phyloP scores from a whole-genome alignment of 2,888 invertebrate species.

The Sesia bembeciformis region DNA sequence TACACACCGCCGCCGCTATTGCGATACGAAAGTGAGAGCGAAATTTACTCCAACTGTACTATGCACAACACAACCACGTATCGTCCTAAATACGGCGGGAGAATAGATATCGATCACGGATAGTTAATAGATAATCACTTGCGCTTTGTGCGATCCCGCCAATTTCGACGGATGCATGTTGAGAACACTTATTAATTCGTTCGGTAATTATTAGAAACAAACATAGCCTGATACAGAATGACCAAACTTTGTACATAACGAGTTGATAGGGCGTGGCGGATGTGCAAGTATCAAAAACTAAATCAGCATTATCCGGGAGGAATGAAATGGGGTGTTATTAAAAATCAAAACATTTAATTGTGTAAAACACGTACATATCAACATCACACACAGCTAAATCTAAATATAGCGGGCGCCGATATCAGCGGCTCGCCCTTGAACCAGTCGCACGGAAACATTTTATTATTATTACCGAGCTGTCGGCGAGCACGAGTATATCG shows the following conservation, averaged over 20 bases:
- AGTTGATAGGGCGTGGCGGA: too few species aligned
- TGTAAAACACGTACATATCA: constrained; percentile 41
- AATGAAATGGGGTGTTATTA: not conserved
- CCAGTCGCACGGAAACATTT: constrained; percentile 75
- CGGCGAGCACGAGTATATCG: constrained; percentile 72
- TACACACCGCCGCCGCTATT: constrained; percentile 53
- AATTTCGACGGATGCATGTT: too few species aligned
- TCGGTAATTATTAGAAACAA: too few species aligned
- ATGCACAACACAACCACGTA: constrained; percentile 43
- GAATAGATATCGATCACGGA: constrained; percentile 41
- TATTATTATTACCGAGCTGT: constrained; percentile 74
- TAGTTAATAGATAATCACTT: not conserved
- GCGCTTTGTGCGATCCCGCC: not conserved
- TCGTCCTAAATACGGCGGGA: constrained; percentile 47
- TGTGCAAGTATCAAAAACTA: too few species aligned
- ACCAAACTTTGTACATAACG: too few species aligned
- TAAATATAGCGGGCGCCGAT: constrained; percentile 74
- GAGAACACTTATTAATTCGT: too few species aligned
- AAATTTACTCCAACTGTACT: constrained; percentile 62
- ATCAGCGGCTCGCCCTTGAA: constrained; percentile 75
- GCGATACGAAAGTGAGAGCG: constrained; percentile 71
- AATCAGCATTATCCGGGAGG: not conserved
- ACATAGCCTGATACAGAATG: too few species aligned
- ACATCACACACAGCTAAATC: constrained; percentile 68
- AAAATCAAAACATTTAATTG: constrained; percentile 33